phyloP scores from a whole-genome alignment of 2,113 vertebrate genomes.

The Willisornis vidua region DNA sequence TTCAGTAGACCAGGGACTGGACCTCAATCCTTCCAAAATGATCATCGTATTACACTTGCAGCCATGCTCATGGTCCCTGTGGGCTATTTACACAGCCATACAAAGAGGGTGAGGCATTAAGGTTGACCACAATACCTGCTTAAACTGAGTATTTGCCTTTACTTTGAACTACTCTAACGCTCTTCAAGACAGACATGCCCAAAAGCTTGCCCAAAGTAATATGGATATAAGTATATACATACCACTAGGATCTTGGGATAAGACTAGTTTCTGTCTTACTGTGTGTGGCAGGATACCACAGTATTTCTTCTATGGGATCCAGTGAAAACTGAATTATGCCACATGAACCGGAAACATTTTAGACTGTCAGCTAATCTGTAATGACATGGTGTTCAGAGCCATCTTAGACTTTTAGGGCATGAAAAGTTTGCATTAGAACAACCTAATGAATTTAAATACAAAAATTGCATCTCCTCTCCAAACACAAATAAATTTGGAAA shows the following conservation, averaged over 20 bases:
- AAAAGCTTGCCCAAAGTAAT: neutral
- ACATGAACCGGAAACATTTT: neutral
- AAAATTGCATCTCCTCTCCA: neutral
- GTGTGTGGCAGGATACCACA: neutral
- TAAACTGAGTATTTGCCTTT: neutral
- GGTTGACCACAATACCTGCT: neutral
- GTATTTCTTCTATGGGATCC: neutral
- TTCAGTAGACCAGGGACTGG: neutral
- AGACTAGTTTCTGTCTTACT: neutral
- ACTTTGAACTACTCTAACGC: neutral
- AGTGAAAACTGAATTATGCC: neutral
- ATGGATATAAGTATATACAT: neutral
- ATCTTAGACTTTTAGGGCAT: neutral
- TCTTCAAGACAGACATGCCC: neutral
- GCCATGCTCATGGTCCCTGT: rapidly evolving
- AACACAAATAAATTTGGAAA: neutral
- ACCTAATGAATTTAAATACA: neutral
- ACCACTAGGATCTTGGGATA: neutral
- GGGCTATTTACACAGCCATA: neutral
- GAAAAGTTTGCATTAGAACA: neutral
- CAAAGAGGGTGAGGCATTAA: neutral
- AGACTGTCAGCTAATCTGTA: neutral
- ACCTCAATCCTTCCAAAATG: neutral
- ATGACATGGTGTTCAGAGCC: neutral
- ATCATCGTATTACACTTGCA: neutral